Percentiles rank a stretch among this genome's conserved stretches.
Evolutionary conservation across 2,113 vertebrate genomes (phyloP).

Genomic region (Daphoenositta chrysoptera): DNA sequence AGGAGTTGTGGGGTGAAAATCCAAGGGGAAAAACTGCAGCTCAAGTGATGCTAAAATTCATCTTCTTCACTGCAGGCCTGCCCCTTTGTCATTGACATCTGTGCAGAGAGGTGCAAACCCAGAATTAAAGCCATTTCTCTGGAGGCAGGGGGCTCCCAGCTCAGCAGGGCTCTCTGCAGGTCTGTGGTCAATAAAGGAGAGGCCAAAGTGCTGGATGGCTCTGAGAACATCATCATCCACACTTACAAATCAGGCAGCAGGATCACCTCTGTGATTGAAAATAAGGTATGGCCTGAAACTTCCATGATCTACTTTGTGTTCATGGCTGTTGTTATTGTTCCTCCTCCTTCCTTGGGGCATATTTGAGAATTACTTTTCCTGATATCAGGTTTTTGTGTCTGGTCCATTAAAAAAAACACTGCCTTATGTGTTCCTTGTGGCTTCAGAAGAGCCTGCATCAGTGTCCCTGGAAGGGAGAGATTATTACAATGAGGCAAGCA

Average conservation of each 20-base stretch:
- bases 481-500: not conserved
- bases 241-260: slow-evolving; percentile 77
- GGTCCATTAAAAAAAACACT: not conserved
- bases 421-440: not conserved
- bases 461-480: not conserved
- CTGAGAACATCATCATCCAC: slow-evolving; percentile 77
- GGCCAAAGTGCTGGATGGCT: slow-evolving; percentile 75
- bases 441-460: not conserved
- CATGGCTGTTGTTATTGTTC: not conserved
- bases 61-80: slow-evolving; percentile 77
- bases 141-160: slow-evolving; percentile 76
- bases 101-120: slow-evolving; percentile 79
- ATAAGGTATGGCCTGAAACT: slow-evolving; percentile 77
- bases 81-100: slow-evolving; percentile 82
- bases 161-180: slow-evolving; percentile 82
- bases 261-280: slow-evolving; percentile 86
- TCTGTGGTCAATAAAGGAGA: slow-evolving; percentile 76
- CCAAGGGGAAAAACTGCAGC: not conserved
- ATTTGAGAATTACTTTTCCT: not conserved
- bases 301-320: not conserved
- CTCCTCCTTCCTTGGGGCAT: not conserved
- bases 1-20: not conserved
- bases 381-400: not conserved
- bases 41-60: not conserved
- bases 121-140: slow-evolving; percentile 74